Conservation (phyloP, 2,113 vertebrate genomes). For the Numenius arquata region DNA sequence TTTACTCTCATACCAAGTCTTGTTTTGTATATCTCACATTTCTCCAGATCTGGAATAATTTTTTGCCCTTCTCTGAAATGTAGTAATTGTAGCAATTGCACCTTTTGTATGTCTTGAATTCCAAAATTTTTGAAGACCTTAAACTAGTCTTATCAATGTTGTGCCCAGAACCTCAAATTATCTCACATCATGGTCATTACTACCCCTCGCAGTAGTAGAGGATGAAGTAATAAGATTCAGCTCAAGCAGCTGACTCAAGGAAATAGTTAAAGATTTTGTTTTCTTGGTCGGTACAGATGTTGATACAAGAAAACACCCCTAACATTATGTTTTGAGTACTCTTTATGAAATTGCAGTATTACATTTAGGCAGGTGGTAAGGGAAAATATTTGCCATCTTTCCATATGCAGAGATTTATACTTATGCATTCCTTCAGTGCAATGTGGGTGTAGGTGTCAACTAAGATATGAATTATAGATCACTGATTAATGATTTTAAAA, state of each 20-base stretch:
- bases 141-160: not conserved
- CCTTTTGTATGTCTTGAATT: not conserved
- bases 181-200: not conserved
- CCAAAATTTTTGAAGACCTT: not conserved
- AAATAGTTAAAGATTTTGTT: not conserved
- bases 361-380: not conserved
- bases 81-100: not conserved
- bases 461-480: slow-evolving; percentile 28
- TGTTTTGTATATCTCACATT: not conserved
- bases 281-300: not conserved
- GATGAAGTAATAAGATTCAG: not conserved
- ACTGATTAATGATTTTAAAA: slow-evolving; percentile 32
- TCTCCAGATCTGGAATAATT: not conserved
- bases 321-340: not conserved
- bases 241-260: not conserved
- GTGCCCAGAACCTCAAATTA: not conserved
- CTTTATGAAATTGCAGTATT: not conserved
- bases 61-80: not conserved
- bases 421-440: not conserved
- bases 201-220: not conserved
- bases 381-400: slow-evolving; percentile 10
- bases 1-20: not conserved
- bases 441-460: slow-evolving; percentile 5
- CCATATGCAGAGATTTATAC: not conserved
- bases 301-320: not conserved